Percentiles rank a stretch among this genome's conserved stretches.
Evolutionary conservation across 2,113 vertebrate species (phyloP).

Genomic region (Bubalus kerabau): DNA sequence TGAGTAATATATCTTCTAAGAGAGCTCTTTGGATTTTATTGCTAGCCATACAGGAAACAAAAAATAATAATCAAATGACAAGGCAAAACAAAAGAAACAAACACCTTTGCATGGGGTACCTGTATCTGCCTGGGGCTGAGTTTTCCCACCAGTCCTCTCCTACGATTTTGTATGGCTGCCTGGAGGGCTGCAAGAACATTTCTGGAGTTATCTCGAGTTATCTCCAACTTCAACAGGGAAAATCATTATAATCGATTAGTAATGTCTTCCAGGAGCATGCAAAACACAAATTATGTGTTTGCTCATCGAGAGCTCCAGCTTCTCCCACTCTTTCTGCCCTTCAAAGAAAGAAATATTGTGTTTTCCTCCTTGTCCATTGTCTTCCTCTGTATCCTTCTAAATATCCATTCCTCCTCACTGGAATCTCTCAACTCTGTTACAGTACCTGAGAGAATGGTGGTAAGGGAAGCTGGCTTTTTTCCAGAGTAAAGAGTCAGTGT

Average conservation of each 20-base stretch:
- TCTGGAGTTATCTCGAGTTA: background rate
- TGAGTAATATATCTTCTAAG: background rate
- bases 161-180: background rate
- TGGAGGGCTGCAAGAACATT: background rate
- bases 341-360: background rate
- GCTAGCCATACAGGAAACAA: background rate
- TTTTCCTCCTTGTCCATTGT: background rate
- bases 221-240: background rate
- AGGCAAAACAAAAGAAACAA: background rate
- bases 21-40: background rate
- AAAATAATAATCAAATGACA: background rate
- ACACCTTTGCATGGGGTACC: background rate
- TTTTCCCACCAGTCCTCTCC: background rate
- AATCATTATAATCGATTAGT: background rate
- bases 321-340: background rate
- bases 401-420: background rate
- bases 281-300: background rate
- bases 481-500: background rate
- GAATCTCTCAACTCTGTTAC: background rate
- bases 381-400: background rate
- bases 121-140: background rate
- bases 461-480: background rate
- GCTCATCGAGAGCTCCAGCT: background rate
- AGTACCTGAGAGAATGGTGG: background rate
- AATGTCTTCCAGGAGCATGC: background rate